A percentile compares a stretch with the other conserved stretches of the same genome.
These are phyloP conservation scores for Catharus minimus DNA, from an alignment of 2,113 vertebrate species.

Conservation along the genomic window DNA sequence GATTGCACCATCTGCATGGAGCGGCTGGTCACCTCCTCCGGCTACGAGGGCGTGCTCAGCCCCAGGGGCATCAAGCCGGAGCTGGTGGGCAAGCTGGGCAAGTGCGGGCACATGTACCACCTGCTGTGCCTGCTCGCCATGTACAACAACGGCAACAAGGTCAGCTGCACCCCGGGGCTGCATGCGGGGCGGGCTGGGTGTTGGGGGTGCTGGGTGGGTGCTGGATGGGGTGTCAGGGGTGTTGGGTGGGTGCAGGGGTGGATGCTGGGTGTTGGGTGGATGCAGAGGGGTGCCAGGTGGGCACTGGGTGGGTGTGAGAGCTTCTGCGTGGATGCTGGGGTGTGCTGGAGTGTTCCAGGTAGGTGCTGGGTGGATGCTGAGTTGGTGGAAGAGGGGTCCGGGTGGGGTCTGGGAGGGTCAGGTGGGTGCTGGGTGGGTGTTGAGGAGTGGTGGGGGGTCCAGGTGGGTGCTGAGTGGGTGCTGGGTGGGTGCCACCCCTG, in stretches of 20 bases:
- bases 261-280: too few species aligned
- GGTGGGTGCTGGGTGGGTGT: background rate
- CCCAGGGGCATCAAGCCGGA: slow-evolving; percentile 88
- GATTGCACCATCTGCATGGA: slow-evolving; percentile 62
- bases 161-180: background rate
- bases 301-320: background rate
- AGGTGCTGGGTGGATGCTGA: too few species aligned
- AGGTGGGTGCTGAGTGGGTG: background rate
- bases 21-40: slow-evolving; percentile 81
- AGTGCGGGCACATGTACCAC: slow-evolving; percentile 96
- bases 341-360: too few species aligned
- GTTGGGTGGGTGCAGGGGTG: too few species aligned
- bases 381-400: too few species aligned
- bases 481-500: background rate
- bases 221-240: too few species aligned
- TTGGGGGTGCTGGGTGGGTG: background rate
- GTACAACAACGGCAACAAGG: slow-evolving; percentile 97
- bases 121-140: slow-evolving; percentile 96
- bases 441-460: too few species aligned
- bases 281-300: accelerated
- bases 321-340: too few species aligned
- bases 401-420: too few species aligned
- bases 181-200: too few species aligned
- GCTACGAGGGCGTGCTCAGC: slow-evolving; percentile 91
- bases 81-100: slow-evolving; percentile 92